phyloP scores from a whole-genome alignment of 30 jellyfish, hydroid and myxozoan species.

The Rhopilema esculentum region DNA sequence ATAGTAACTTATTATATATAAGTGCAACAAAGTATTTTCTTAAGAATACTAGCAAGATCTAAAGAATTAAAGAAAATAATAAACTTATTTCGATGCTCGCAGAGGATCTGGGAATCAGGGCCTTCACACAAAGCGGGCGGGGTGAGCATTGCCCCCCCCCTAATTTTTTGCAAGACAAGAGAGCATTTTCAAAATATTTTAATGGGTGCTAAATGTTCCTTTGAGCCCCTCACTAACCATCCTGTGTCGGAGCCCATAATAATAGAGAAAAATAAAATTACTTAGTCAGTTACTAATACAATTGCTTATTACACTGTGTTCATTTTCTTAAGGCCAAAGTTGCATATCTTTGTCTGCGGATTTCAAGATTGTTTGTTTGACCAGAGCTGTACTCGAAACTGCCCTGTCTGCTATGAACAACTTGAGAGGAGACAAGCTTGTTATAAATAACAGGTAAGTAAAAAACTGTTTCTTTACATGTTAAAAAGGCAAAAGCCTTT shows the following conservation, averaged over 20 bases:
- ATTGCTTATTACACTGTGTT: background rate
- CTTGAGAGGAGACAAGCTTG: slow-evolving; percentile 31
- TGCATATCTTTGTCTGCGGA: slow-evolving; percentile 25
- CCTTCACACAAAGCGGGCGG: too few relatives aligned
- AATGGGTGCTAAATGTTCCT: background rate
- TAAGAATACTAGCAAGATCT: too few relatives aligned
- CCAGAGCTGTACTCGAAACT: slow-evolving; percentile 28
- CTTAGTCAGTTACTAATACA: background rate
- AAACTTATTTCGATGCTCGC: too few relatives aligned
- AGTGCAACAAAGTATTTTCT: too few relatives aligned
- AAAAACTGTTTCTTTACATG: background rate
- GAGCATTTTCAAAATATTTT: background rate
- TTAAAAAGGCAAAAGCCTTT: background rate
- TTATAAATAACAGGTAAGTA: slow-evolving; percentile 7
- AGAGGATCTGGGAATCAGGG: too few relatives aligned
- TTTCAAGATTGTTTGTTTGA: slow-evolving; percentile 27
- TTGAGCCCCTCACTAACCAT: background rate
- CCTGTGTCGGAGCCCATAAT: background rate
- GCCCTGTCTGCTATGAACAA: slow-evolving; percentile 45
- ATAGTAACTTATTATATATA: too few relatives aligned
- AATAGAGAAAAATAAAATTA: background rate
- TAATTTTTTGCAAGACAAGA: too few relatives aligned
- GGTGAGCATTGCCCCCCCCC: too few relatives aligned
- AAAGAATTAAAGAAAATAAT: too few relatives aligned
- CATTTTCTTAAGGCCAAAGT: background rate